A percentile compares a stretch with the other conserved stretches of the same genome.
phyloP scores from a whole-genome alignment of 2,888 invertebrate genomes.

The Ptilodon capucinus region DNA sequence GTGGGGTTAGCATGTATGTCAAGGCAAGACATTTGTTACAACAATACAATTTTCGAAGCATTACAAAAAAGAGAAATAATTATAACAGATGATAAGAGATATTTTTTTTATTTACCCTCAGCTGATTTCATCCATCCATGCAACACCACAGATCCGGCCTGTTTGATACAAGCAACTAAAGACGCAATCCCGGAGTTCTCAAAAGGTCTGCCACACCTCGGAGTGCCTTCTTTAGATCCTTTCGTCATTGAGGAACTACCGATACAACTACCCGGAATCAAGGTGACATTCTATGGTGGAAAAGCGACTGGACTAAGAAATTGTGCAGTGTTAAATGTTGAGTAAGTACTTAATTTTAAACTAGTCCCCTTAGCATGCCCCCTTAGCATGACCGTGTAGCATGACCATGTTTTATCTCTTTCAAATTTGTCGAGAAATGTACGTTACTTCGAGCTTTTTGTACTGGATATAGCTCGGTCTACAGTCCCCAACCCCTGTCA shows the following conservation, averaged over 20 bases:
- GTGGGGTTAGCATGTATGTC: too few species aligned
- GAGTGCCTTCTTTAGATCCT: slow-evolving; percentile 70
- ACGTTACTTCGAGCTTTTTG: too few species aligned
- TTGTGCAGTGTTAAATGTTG: slow-evolving; percentile 71
- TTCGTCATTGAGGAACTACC: slow-evolving; percentile 71
- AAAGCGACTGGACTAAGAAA: slow-evolving; percentile 71
- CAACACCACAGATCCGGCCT: slow-evolving; percentile 66
- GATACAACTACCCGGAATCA: slow-evolving; percentile 74
- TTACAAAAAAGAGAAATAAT: too few species aligned
- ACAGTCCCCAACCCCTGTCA: too few species aligned
- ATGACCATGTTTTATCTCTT: too few species aligned
- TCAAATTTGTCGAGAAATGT: too few species aligned
- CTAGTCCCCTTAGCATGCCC: too few species aligned
- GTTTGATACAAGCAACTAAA: slow-evolving; percentile 66
- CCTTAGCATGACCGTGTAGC: too few species aligned
- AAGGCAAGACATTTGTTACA: too few species aligned
- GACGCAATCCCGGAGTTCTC: slow-evolving; percentile 72
- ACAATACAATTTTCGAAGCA: too few species aligned
- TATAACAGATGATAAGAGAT: not conserved
- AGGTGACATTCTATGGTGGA: slow-evolving; percentile 70
- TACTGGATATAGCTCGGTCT: too few species aligned
- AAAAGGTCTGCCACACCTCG: slow-evolving; percentile 65
- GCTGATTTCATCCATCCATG: slow-evolving; percentile 74
- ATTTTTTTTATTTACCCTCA: slow-evolving; percentile 36
- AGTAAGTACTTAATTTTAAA: slow-evolving; percentile 59